Evolutionary conservation across 1,140 invertebrate genomes (phyloP).

Genomic region (Drosophila mayri): DNA sequence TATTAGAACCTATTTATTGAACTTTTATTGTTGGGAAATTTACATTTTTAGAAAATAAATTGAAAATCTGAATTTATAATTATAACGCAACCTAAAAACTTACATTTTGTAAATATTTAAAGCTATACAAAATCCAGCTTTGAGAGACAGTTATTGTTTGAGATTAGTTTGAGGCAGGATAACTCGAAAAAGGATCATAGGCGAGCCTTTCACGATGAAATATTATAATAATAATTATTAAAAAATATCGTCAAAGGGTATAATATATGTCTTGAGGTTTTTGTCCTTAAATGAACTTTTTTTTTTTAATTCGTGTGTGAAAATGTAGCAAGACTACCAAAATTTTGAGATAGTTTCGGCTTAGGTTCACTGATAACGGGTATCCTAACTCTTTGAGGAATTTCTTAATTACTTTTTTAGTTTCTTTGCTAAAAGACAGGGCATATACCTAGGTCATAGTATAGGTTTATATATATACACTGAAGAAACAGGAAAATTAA

Average conservation of each 20-base stretch:
- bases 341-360: neutral
- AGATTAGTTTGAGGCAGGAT: neutral
- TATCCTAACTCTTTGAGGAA: too few relatives aligned
- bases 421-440: neutral
- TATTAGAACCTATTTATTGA: too few relatives aligned
- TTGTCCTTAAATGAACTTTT: too few relatives aligned
- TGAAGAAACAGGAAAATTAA: neutral
- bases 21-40: too few relatives aligned
- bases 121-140: neutral
- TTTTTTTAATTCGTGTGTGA: too few relatives aligned
- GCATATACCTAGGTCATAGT: neutral
- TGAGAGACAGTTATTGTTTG: neutral
- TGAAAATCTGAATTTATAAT: neutral
- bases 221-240: too few relatives aligned
- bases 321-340: too few relatives aligned
- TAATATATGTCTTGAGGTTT: too few relatives aligned
- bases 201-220: neutral
- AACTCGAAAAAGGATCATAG: neutral
- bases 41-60: too few relatives aligned
- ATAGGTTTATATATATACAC: constrained; percentile 3
- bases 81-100: neutral
- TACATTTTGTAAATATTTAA: neutral
- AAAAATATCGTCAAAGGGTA: too few relatives aligned
- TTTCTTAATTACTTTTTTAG: neutral
- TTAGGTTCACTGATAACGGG: too few relatives aligned